Conservation (phyloP, 2,797 vertebrate species). For the Spea hammondii region DNA sequence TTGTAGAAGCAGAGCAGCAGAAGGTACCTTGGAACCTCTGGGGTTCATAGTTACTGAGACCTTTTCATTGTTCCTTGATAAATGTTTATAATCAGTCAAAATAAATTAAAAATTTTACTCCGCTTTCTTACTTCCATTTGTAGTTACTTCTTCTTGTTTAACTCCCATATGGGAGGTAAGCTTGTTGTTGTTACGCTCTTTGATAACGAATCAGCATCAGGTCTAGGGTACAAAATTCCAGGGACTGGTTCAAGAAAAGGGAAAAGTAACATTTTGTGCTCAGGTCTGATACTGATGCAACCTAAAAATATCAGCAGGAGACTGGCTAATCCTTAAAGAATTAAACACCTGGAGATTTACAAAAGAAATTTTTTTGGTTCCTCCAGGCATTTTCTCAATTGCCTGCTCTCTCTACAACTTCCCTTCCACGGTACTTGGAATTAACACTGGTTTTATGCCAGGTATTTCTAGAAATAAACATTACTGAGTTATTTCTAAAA, state of each 20-base stretch:
- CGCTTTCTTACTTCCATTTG: too few species aligned
- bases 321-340: neutral
- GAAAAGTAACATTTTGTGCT: too few species aligned
- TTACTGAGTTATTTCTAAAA: too few species aligned
- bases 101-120: too few species aligned
- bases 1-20: neutral
- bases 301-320: neutral
- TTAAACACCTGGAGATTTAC: conserved; percentile 13
- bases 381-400: conserved; percentile 21
- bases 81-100: neutral
- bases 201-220: too few species aligned
- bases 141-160: too few species aligned
- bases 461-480: neutral
- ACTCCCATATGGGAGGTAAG: too few species aligned
- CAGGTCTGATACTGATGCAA: neutral
- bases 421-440: conserved; percentile 3
- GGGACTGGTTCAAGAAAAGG: too few species aligned
- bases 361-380: neutral
- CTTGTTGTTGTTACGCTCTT: too few species aligned
- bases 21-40: too few species aligned
- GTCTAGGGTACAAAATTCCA: too few species aligned
- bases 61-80: neutral
- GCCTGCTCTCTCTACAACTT: conserved; percentile 2
- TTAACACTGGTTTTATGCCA: conserved; percentile 5
- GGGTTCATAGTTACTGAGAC: too few species aligned